Percentiles rank a stretch among this genome's conserved stretches.
Evolutionary conservation across 2,113 vertebrate genomes (phyloP).

Genomic region (Syrmaticus mikado): DNA sequence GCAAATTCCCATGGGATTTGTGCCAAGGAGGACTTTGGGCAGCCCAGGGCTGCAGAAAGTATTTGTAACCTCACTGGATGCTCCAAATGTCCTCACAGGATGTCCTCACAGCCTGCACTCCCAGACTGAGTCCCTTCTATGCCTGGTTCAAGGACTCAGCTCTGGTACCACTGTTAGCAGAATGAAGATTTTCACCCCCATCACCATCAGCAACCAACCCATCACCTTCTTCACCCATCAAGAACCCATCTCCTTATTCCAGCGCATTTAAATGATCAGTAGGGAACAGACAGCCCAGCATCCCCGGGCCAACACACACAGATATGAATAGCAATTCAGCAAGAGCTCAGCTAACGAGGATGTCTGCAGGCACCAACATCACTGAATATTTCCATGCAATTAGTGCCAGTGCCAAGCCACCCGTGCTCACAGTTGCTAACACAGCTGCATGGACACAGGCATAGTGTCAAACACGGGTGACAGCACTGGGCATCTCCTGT

Average conservation of each 20-base stretch:
- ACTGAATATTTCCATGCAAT: not conserved
- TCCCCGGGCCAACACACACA: not conserved
- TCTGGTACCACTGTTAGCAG: not conserved
- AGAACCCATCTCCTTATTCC: not conserved
- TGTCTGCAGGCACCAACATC: not conserved
- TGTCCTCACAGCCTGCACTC: not conserved
- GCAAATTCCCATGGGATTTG: not conserved
- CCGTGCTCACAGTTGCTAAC: not conserved
- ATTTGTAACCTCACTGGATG: not conserved
- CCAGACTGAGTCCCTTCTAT: not conserved
- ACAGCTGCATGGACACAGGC: not conserved
- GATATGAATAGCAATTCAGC: not conserved
- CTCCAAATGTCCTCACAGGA: accelerated
- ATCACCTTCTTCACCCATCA: not conserved
- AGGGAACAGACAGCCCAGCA: not conserved
- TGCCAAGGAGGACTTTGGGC: accelerated
- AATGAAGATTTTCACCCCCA: not conserved
- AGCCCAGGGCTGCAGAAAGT: not conserved
- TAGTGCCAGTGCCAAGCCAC: not conserved
- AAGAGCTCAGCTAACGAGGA: not conserved
- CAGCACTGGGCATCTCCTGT: not conserved
- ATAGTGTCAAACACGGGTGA: not conserved
- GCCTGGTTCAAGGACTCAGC: not conserved
- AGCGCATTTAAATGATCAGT: not conserved
- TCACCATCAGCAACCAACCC: not conserved